Conservation (phyloP, 2,797 vertebrate species). For the Macrochelys suwanniensis region DNA sequence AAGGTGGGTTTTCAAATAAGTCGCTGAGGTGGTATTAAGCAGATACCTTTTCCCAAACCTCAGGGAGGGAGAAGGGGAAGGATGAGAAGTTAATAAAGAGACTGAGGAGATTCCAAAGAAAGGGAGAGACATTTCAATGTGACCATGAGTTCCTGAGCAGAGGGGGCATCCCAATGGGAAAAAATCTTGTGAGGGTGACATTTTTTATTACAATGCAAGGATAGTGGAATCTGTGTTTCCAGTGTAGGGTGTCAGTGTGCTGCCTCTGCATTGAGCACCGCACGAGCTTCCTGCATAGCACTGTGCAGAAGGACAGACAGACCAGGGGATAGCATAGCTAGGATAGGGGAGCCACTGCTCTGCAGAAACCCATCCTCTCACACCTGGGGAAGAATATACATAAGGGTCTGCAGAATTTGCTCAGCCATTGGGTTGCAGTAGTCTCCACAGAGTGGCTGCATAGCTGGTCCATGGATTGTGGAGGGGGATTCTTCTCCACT, state of each 20-base stretch:
- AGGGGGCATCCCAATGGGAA: background rate
- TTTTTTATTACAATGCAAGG: background rate
- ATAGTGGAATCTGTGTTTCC: background rate
- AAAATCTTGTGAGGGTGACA: background rate
- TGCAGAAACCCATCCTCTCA: background rate
- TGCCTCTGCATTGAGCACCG: background rate
- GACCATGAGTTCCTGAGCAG: background rate
- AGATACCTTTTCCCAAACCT: background rate
- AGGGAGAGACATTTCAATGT: background rate
- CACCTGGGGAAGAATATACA: background rate
- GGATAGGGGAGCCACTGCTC: background rate
- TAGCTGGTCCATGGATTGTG: background rate
- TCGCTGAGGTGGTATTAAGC: background rate
- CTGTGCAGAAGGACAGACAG: background rate
- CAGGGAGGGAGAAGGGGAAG: background rate
- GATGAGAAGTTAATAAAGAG: background rate
- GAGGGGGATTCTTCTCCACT: background rate
- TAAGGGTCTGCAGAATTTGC: background rate
- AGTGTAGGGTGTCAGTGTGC: background rate
- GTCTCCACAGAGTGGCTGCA: background rate
- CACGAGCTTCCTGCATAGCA: background rate
- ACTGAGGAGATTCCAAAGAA: background rate
- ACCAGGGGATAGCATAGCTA: background rate
- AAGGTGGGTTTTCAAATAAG: background rate
- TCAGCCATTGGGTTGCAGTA: background rate